A percentile compares a stretch with the other conserved stretches of the same genome.
Conservation (phyloP, 2,888 invertebrate species). For the Dryadula phaetusa region DNA sequence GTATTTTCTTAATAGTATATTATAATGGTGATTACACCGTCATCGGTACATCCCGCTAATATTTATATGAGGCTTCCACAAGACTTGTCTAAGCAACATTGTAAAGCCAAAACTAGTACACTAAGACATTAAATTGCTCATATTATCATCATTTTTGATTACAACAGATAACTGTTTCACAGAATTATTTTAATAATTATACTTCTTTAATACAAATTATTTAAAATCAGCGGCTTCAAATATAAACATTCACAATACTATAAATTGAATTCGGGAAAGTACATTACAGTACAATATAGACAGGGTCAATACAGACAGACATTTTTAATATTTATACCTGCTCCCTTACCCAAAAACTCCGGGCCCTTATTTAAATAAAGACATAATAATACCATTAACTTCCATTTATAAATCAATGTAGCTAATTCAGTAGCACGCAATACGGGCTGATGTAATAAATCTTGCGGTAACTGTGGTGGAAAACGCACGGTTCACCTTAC, state of each 20-base stretch:
- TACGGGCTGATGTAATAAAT: conserved; percentile 59
- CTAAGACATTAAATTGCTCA: too few species aligned
- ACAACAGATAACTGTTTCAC: too few species aligned
- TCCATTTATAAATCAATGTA: conserved; percentile 61
- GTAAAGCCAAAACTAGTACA: too few species aligned
- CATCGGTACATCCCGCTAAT: too few species aligned
- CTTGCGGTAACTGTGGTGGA: conserved; percentile 60
- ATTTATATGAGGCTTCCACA: too few species aligned
- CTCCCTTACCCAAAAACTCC: conserved; percentile 21
- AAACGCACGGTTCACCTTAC: conserved; percentile 36
- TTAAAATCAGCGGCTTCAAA: background rate
- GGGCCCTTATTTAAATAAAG: conserved; percentile 55
- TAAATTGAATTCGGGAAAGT: background rate
- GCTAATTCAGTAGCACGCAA: conserved; percentile 49
- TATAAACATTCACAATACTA: background rate
- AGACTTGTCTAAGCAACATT: too few species aligned
- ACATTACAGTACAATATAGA: background rate
- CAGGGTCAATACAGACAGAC: background rate
- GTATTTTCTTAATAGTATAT: too few species aligned
- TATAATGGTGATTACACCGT: too few species aligned
- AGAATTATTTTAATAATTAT: too few species aligned
- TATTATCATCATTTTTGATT: too few species aligned
- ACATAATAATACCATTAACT: conserved; percentile 58
- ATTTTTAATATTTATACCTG: conserved; percentile 10
- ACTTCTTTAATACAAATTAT: too few species aligned